Conservation (phyloP, 2,113 vertebrate species). For the Chelonoidis abingdonii region DNA sequence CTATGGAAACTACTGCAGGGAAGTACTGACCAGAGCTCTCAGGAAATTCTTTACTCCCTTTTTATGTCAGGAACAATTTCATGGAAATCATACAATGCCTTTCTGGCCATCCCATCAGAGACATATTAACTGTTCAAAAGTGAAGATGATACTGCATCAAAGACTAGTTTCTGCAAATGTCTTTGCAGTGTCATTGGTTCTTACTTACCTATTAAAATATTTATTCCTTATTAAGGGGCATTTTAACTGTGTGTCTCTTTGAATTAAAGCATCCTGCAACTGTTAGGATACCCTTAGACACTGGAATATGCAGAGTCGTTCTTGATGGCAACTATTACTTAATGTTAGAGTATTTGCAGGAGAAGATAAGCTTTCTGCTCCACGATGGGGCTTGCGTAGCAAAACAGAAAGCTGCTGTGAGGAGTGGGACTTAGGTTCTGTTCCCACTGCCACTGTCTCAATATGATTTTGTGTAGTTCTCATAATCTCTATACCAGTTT, state of each 20-base stretch:
- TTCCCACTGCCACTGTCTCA: neutral
- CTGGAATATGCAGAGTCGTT: neutral
- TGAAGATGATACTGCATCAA: neutral
- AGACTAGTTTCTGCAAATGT: neutral
- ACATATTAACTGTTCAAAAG: neutral
- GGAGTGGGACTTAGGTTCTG: neutral
- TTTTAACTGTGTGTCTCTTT: neutral
- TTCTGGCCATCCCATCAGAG: rapidly evolving
- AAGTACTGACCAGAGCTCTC: rapidly evolving
- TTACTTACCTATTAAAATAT: neutral
- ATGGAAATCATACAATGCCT: rapidly evolving
- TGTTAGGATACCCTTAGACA: rapidly evolving
- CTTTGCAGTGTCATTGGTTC: neutral
- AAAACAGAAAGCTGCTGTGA: neutral
- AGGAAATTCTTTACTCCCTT: neutral
- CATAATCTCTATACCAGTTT: neutral
- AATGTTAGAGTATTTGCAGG: neutral
- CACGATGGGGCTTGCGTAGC: neutral
- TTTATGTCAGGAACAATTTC: rapidly evolving
- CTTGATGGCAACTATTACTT: neutral
- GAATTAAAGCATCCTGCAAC: neutral
- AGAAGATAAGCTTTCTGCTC: neutral
- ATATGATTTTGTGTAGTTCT: neutral
- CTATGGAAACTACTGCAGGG: neutral
- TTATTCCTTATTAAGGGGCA: neutral